phyloP scores from a whole-genome alignment of 2,113 vertebrate genomes.

The Cygnus buccinator region DNA sequence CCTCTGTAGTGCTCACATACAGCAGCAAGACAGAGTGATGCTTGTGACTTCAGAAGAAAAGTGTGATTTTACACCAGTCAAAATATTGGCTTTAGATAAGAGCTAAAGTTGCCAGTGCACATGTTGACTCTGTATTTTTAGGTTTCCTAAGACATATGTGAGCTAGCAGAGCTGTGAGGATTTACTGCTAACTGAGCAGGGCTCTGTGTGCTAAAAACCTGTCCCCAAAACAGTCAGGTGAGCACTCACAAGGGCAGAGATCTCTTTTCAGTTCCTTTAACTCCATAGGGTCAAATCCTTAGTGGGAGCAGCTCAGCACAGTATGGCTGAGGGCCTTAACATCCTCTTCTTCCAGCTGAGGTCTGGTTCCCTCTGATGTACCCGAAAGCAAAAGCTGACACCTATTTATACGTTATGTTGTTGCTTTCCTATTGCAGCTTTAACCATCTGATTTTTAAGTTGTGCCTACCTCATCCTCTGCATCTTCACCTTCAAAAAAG shows the following conservation, averaged over 20 bases:
- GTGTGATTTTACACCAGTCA: neutral
- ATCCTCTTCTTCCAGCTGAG: neutral
- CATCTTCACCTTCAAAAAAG: neutral
- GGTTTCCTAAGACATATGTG: neutral
- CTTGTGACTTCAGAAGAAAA: neutral
- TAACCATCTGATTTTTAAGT: neutral
- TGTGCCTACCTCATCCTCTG: neutral
- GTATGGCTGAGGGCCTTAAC: neutral
- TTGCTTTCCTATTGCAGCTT: neutral
- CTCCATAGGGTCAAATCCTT: accelerated
- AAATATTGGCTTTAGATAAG: neutral
- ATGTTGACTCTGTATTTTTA: neutral
- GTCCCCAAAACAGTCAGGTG: neutral
- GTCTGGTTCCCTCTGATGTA: neutral
- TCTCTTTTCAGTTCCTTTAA: neutral
- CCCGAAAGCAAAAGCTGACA: neutral
- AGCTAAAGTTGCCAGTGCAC: neutral
- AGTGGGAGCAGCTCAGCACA: neutral
- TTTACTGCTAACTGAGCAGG: neutral
- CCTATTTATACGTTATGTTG: neutral
- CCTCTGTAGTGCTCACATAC: neutral
- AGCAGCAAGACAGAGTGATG: neutral
- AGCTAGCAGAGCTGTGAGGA: neutral
- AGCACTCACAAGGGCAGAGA: neutral
- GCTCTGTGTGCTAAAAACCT: neutral